phyloP scores from a whole-genome alignment of 2,797 vertebrate genomes.

The Novumbra hubbsi region DNA sequence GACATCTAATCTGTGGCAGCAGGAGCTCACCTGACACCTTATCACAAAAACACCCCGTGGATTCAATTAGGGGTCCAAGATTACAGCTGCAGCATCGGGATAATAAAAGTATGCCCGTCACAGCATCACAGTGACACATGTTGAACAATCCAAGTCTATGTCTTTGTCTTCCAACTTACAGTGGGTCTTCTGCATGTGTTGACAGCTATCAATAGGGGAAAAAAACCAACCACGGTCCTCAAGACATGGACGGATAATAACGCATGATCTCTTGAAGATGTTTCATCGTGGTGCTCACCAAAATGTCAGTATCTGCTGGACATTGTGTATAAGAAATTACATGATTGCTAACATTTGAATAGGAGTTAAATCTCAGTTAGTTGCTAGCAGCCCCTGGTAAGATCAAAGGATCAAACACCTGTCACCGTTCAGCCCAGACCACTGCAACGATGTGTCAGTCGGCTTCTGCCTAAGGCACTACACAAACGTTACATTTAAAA shows the following conservation, averaged over 20 bases:
- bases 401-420: slow-evolving; percentile 8
- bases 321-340: background rate
- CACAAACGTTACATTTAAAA: background rate
- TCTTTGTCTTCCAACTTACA: background rate
- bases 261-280: background rate
- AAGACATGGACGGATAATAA: background rate
- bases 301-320: background rate
- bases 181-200: background rate
- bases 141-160: background rate
- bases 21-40: background rate
- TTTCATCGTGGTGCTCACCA: background rate
- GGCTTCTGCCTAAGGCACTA: background rate
- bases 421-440: background rate
- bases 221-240: background rate
- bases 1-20: background rate
- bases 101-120: background rate
- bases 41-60: slow-evolving; percentile 4
- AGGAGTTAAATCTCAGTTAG: background rate
- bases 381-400: background rate
- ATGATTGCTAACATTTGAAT: background rate
- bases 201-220: background rate
- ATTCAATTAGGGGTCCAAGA: slow-evolving; percentile 1
- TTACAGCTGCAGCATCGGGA: background rate
- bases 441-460: background rate
- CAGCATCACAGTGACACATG: background rate